Base-by-base conservation (phyloP, 1,140 invertebrate species). In the Drosophila asahinai region DNA sequence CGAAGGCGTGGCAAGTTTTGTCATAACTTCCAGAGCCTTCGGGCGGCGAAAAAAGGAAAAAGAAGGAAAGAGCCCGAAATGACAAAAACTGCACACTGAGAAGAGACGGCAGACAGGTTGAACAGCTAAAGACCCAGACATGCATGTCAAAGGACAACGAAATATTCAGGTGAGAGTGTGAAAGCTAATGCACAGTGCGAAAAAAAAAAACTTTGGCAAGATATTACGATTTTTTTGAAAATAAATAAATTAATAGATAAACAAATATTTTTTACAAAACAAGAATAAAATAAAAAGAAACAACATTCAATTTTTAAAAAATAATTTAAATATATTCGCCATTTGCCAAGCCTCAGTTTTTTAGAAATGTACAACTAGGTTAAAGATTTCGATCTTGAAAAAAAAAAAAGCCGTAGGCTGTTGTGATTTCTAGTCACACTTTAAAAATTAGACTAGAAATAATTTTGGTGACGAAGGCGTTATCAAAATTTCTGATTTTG, bases 111-210 rank as follows among this genome's bases (percentile, higher is more conserved):
- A 59, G 49, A 60, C 40, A 42, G 60, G 74, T 48, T 68, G 66
- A 71, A 67, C 77, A 49, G 64, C 77, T 81, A 84, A 89, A 76
- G 84, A 84, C 81, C 84, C 71, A 90, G 86, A 90, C 84, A 81
- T 89, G 70, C 84, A 90, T 89, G 84, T 89, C 84, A 89, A 90
- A 89, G 84, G 84, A 90, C 84, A 84, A 66, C 67, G 66, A 80
- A 65, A 30, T 47, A 27, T 57, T 14, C 5, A 15, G 59, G 27
- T 63, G 9, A 61, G 58, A 74, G 63, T 70, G 30, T 62, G 51
- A 27, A 25, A 42, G n/a, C 33, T 25, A 1, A 4, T 19, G 36
- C 47, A 51, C 59, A 33, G 45, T 1, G 11, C 30, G 33, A 30
- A 30, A 64, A 57, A 52, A 2, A 33, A 33, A 22, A 45, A 1